Evolutionary conservation across 2,888 invertebrate species (phyloP).

Genomic region (Conchocele bisecta): DNA sequence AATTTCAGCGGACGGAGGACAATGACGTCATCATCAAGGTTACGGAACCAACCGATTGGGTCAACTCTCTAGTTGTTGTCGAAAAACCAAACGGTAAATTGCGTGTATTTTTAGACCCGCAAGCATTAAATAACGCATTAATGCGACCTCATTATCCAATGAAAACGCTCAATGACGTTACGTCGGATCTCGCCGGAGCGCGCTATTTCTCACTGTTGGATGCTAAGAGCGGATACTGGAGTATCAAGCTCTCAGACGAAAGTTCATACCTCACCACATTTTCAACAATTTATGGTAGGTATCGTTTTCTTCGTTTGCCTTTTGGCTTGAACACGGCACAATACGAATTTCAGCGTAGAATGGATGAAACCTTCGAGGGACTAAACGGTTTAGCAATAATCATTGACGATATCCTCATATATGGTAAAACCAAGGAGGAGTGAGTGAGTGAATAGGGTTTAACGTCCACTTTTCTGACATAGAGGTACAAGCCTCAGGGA

Average conservation of each 20-base stretch:
- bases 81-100: slow-evolving; percentile 28
- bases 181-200: slow-evolving; percentile 11
- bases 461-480: no score
- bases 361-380: no score
- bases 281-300: slow-evolving; percentile 46
- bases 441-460: no score
- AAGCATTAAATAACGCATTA: slow-evolving; percentile 27
- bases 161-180: slow-evolving; percentile 24
- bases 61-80: slow-evolving; percentile 16
- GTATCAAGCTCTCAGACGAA: no score
- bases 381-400: no score
- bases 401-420: no score
- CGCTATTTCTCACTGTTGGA: slow-evolving; percentile 26
- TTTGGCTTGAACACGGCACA: slow-evolving; percentile 32
- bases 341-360: slow-evolving; percentile 33
- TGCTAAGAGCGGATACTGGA: slow-evolving; percentile 18
- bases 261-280: slow-evolving; percentile 42
- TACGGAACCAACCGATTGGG: slow-evolving; percentile 10
- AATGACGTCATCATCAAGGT: slow-evolving; percentile 15
- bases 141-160: slow-evolving; percentile 29
- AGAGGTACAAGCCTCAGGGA: no score
- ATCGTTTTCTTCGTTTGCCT: slow-evolving; percentile 42
- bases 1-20: slow-evolving; percentile 1
- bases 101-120: slow-evolving; percentile 29
- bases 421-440: no score